Percentiles rank a stretch among this genome's conserved stretches.
phyloP scores from a whole-genome alignment of 1,140 invertebrate species.

The Bombus haemorrhoidalis region DNA sequence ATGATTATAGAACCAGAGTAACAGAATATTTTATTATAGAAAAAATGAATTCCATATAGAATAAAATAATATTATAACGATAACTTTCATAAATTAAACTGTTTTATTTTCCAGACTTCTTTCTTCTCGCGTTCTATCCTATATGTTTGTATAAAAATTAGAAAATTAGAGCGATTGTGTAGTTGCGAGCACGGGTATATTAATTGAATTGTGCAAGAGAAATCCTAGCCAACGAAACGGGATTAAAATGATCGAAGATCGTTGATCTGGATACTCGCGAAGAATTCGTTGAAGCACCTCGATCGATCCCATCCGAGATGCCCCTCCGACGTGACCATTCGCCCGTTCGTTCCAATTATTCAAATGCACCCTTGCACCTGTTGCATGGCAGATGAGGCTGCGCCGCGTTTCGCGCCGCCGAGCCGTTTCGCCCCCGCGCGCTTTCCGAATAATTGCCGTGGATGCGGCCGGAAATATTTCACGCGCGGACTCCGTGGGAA shows the following conservation, averaged over 20 bases:
- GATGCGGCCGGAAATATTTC: slow-evolving; percentile 24
- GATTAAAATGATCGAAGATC: background rate
- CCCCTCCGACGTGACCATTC: slow-evolving; percentile 52
- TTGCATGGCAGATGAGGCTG: slow-evolving; percentile 71
- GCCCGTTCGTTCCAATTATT: slow-evolving; percentile 78
- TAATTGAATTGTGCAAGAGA: background rate
- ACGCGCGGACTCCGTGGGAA: slow-evolving; percentile 19
- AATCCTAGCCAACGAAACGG: background rate
- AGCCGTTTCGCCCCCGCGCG: slow-evolving; percentile 48
- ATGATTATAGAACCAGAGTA: no score
- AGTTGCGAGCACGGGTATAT: background rate
- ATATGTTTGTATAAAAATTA: background rate
- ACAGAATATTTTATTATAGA: no score
- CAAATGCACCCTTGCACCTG: slow-evolving; percentile 77
- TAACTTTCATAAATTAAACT: background rate
- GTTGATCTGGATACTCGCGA: slow-evolving; percentile 27
- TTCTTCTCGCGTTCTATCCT: no score
- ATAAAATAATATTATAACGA: background rate
- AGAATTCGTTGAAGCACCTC: background rate
- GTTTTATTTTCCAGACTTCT: no score
- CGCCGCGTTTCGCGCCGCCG: slow-evolving; percentile 25
- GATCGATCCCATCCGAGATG: slow-evolving; percentile 51
- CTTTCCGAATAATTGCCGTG: slow-evolving; percentile 53
- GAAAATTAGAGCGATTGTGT: fast-evolving
- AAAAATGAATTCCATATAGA: no score